Conservation (phyloP, 2,888 invertebrate genomes). For the Scaeva pyrastri region DNA sequence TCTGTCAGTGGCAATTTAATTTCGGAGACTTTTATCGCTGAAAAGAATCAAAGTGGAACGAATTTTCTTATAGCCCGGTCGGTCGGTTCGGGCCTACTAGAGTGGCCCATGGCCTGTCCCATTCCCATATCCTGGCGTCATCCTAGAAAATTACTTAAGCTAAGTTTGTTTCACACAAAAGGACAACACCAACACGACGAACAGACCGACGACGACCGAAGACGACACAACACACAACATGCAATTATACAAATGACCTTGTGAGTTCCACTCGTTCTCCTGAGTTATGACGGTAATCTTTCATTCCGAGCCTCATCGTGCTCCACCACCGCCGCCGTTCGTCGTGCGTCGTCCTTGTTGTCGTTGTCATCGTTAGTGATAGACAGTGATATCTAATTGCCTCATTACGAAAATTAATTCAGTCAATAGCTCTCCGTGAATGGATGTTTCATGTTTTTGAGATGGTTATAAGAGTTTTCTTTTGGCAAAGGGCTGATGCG, state of each 20-base stretch:
- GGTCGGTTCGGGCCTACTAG: no score
- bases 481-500: neutral
- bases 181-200: neutral
- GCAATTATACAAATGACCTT: slow-evolving; percentile 67
- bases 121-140: no score
- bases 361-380: slow-evolving; percentile 1
- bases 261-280: slow-evolving; percentile 23
- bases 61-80: neutral
- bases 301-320: neutral
- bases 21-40: slow-evolving; percentile 31
- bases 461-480: neutral
- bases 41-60: slow-evolving; percentile 36
- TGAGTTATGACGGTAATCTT: slow-evolving; percentile 13
- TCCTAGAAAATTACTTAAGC: neutral
- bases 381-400: slow-evolving; percentile 1
- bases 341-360: neutral
- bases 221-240: slow-evolving; percentile 4
- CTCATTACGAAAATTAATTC: neutral
- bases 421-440: neutral
- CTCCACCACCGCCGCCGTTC: no score
- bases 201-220: no score
- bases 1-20: slow-evolving; percentile 30
- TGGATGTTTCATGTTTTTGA: neutral
- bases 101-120: neutral
- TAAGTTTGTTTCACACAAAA: neutral